Evolutionary conservation across 2,113 vertebrate species (phyloP).

Genomic region (Phaethornis superciliosus): DNA sequence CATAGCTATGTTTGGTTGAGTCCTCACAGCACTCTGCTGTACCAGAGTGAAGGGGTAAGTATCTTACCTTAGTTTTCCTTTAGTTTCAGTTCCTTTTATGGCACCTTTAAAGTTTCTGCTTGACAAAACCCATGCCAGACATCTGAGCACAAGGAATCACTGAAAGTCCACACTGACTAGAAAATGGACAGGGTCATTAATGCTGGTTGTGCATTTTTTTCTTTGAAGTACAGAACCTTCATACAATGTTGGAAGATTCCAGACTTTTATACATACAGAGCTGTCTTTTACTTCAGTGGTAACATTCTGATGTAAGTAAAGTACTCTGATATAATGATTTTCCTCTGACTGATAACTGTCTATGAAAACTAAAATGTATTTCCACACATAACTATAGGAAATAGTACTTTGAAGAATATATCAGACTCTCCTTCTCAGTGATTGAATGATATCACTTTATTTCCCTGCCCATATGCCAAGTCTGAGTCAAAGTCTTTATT

Average conservation of each 20-base stretch:
- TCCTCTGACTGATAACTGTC: background rate
- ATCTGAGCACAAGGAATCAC: background rate
- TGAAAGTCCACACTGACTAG: background rate
- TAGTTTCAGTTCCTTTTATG: background rate
- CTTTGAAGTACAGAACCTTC: background rate
- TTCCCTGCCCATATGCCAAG: background rate
- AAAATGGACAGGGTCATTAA: background rate
- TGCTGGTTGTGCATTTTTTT: fast-evolving
- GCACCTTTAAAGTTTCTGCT: background rate
- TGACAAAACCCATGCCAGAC: background rate
- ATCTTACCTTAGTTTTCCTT: background rate
- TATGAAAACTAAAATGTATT: background rate
- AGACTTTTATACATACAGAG: background rate
- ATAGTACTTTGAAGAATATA: background rate
- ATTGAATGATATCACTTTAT: background rate
- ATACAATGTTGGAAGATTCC: background rate
- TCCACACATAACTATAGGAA: background rate
- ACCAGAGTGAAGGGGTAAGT: background rate
- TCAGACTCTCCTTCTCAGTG: background rate
- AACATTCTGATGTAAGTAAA: background rate
- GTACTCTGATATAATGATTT: background rate
- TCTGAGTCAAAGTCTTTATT: background rate
- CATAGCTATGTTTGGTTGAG: background rate
- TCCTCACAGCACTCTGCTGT: background rate
- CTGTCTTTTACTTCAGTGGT: background rate